A percentile compares a stretch with the other conserved stretches of the same genome.
These are phyloP conservation scores for Forbesichthys agassizii DNA, from an alignment of 2,113 vertebrate species.

Conservation along the genomic window DNA sequence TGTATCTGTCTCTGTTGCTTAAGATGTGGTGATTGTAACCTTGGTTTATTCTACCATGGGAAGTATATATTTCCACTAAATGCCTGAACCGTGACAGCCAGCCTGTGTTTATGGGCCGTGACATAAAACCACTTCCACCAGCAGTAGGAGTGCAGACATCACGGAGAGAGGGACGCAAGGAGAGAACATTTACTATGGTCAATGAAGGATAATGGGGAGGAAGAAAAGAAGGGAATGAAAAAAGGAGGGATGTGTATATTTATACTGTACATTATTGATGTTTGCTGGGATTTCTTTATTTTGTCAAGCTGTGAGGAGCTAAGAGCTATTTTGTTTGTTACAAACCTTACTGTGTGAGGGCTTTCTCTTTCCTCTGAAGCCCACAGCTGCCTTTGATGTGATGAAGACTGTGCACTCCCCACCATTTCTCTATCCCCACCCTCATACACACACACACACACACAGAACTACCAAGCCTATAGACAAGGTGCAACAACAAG, in stretches of 20 bases:
- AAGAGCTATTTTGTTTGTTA: neutral
- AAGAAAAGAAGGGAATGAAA: neutral
- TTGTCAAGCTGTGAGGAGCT: neutral
- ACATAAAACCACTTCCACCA: no score
- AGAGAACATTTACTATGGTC: neutral
- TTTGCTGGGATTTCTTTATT: conserved; percentile 5
- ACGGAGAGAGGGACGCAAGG: no score
- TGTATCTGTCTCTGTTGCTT: no score
- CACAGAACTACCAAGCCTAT: neutral
- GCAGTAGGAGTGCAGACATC: no score
- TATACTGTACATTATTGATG: conserved; percentile 27
- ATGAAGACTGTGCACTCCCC: conserved; percentile 5
- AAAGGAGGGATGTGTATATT: neutral
- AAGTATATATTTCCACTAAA: no score
- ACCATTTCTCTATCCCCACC: neutral
- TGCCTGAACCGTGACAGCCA: no score
- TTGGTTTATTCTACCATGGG: no score
- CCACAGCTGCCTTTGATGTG: conserved; percentile 13
- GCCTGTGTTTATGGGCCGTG: no score
- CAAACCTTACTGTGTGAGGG: neutral
- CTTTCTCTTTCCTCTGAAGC: neutral
- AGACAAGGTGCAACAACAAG: neutral
- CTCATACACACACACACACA: neutral
- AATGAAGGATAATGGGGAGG: neutral
- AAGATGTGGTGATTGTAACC: no score